A percentile compares a stretch with the other conserved stretches of the same genome.
These are phyloP conservation scores for Chromobotia macracanthus DNA, from an alignment of 2,797 vertebrate genomes.

Conservation along the genomic window DNA sequence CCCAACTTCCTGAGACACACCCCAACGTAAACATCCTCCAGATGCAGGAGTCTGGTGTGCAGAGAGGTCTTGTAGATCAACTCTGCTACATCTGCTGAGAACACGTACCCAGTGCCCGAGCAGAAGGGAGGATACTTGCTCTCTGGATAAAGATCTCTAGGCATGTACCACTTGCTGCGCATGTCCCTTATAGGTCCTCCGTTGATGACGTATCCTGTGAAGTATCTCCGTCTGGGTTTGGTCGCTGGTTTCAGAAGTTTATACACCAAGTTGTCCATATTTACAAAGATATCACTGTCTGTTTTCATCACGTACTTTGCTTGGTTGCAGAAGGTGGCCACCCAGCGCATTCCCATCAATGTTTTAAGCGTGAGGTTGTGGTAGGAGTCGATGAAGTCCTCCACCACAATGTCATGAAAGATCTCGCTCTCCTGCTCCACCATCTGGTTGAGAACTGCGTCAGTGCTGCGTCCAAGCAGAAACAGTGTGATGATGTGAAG, in stretches of 20 bases:
- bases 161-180: slow-evolving; percentile 99
- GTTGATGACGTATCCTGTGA: slow-evolving; percentile 95
- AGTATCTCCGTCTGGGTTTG: slow-evolving; percentile 92
- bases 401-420: slow-evolving; percentile 90
- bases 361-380: slow-evolving; percentile 90
- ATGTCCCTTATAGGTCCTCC: slow-evolving; percentile 95
- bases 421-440: slow-evolving; percentile 94
- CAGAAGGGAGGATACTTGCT: slow-evolving; percentile 97
- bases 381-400: slow-evolving; percentile 89
- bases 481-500: slow-evolving; percentile 89
- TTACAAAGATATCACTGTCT: slow-evolving; percentile 91
- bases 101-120: slow-evolving; percentile 96
- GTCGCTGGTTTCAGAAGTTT: slow-evolving; percentile 94
- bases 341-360: slow-evolving; percentile 89
- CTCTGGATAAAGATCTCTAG: slow-evolving; percentile 93
- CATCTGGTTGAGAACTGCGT: slow-evolving; percentile 87
- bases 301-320: slow-evolving; percentile 91
- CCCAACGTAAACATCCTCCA: slow-evolving; percentile 97
- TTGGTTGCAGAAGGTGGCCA: slow-evolving; percentile 87
- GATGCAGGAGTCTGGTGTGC: slow-evolving; percentile 93
- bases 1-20: slow-evolving; percentile 94
- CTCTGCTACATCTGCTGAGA: slow-evolving; percentile 95
- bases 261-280: slow-evolving; percentile 92
- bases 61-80: slow-evolving; percentile 96
- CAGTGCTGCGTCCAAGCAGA: slow-evolving; percentile 84